A percentile compares a stretch with the other conserved stretches of the same genome.
Evolutionary conservation across 2,113 vertebrate genomes (phyloP).

Genomic region (Gallinago undulata): DNA sequence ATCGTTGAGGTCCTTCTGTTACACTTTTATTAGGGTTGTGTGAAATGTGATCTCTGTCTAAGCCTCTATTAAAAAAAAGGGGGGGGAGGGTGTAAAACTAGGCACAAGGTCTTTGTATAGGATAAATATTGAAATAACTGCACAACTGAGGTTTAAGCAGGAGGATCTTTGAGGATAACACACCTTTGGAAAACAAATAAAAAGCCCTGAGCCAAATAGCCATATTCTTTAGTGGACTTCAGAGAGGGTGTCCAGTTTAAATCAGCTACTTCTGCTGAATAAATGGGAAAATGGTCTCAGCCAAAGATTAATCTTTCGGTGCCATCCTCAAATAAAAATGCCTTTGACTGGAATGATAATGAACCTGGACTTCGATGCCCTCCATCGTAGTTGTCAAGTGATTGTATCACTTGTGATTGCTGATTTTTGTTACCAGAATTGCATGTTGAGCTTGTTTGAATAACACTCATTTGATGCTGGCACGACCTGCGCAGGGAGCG

Average conservation of each 20-base stretch:
- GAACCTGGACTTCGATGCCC: not conserved
- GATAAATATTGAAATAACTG: slow-evolving; percentile 61
- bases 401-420: not conserved
- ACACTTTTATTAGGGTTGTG: not conserved
- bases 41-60: not conserved
- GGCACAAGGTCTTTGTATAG: not conserved
- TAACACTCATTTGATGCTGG: not conserved
- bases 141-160: slow-evolving; percentile 13
- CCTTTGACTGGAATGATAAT: slow-evolving; percentile 17
- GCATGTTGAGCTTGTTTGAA: not conserved
- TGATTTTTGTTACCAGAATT: not conserved
- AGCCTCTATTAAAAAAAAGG: not conserved
- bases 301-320: slow-evolving; percentile 63
- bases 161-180: slow-evolving; percentile 54
- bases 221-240: slow-evolving; percentile 6
- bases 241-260: slow-evolving; percentile 32
- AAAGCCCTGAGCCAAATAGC: not conserved
- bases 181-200: slow-evolving; percentile 54
- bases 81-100: not conserved
- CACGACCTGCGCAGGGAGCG: fast-evolving
- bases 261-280: slow-evolving; percentile 61
- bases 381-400: not conserved
- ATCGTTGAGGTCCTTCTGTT: not conserved
- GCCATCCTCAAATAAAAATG: slow-evolving; percentile 50
- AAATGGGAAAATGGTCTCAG: slow-evolving; percentile 51